Conservation (phyloP, 2,113 vertebrate genomes). For the Osmerus eperlanus region DNA sequence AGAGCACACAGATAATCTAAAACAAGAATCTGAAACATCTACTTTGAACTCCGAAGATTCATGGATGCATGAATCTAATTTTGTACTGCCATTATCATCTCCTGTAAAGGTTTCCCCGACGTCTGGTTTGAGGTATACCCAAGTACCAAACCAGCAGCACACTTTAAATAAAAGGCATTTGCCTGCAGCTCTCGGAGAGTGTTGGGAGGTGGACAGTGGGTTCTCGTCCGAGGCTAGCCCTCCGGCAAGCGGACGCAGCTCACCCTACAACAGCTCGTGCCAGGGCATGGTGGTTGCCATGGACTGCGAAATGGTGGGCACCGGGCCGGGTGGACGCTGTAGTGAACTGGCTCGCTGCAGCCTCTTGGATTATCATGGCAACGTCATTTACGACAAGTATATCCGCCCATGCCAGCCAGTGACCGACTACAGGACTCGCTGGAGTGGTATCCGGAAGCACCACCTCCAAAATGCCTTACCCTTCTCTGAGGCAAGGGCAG, state of each 20-base stretch:
- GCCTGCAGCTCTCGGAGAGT: conserved; percentile 5
- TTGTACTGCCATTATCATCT: not conserved
- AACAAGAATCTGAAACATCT: not conserved
- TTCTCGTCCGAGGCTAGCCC: conserved; percentile 63
- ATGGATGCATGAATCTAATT: not conserved
- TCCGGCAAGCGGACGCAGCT: conserved; percentile 47
- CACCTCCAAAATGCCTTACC: conserved; percentile 79
- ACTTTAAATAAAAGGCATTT: not conserved
- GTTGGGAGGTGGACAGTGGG: conserved; percentile 66
- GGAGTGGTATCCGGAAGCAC: conserved; percentile 84
- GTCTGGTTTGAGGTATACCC: not conserved
- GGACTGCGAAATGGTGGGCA: conserved; percentile 99
- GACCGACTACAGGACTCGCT: conserved; percentile 85
- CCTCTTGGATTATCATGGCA: conserved; percentile 82
- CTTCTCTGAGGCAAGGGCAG: conserved; percentile 78
- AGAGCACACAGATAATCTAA: not conserved
- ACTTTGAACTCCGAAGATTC: conserved; percentile 13
- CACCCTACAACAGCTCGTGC: conserved; percentile 18
- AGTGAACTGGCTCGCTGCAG: conserved; percentile 91
- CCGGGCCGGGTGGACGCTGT: conserved; percentile 76
- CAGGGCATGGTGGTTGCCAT: conserved; percentile 76
- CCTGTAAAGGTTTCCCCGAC: not conserved
- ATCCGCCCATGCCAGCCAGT: conserved; percentile 78
- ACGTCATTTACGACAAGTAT: conserved; percentile 87
- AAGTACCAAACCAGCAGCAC: not conserved